Percentiles rank a stretch among this genome's conserved stretches.
phyloP scores from a whole-genome alignment of 2,113 vertebrate species.

The Tupaia chinensis region DNA sequence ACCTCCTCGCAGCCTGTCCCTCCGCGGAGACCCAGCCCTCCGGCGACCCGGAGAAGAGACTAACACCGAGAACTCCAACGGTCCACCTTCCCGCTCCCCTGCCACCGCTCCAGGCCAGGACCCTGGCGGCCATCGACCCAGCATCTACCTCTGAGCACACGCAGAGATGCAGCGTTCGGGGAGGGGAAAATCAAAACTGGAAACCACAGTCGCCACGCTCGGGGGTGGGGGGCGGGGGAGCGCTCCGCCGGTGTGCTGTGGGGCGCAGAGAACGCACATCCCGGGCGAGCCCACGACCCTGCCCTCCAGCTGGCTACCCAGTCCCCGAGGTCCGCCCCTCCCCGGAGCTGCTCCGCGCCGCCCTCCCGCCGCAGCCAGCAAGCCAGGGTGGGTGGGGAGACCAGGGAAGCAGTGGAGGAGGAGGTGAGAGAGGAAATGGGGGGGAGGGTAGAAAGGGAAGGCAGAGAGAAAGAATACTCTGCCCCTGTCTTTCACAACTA shows the following conservation, averaged over 20 bases:
- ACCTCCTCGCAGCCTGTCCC: not conserved
- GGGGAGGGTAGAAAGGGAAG: constrained; percentile 9
- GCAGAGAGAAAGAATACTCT: not conserved
- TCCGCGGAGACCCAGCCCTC: not conserved
- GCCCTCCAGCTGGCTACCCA: not conserved
- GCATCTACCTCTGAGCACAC: not conserved
- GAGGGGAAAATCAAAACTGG: constrained; percentile 22
- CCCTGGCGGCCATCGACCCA: not conserved
- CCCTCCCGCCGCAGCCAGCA: not conserved
- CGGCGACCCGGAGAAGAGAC: not conserved
- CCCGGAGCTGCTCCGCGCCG: not conserved
- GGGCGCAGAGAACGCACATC: not conserved
- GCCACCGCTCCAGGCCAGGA: not conserved
- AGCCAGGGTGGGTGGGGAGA: not conserved
- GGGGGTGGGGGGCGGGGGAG: not conserved
- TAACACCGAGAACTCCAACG: not conserved
- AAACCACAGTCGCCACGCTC: not conserved
- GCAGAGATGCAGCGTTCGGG: not conserved
- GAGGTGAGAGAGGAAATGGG: constrained; percentile 29
- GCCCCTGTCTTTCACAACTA: not conserved
- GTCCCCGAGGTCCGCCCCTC: not conserved
- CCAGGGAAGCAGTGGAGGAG: not conserved
- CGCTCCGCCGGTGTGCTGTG: not conserved
- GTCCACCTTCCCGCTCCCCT: not conserved
- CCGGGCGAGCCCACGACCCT: not conserved